phyloP scores from a whole-genome alignment of 2,888 invertebrate species.

The Drosophila prolongata region DNA sequence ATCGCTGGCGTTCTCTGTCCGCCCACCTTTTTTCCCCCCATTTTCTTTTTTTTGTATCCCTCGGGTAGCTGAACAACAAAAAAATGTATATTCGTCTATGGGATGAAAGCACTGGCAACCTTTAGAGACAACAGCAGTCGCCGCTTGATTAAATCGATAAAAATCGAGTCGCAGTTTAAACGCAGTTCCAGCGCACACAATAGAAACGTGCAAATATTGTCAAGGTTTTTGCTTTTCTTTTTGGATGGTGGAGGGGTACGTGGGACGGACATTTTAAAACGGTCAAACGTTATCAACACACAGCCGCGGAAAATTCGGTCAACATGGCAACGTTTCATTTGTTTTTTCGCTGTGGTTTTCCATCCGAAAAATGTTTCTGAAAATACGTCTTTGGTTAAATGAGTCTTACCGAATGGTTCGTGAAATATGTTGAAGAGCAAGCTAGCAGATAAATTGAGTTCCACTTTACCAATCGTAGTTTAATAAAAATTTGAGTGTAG shows the following conservation, averaged over 20 bases:
- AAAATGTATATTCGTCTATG: slow-evolving; percentile 24
- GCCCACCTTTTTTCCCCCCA: not conserved
- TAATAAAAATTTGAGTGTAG: too few species aligned
- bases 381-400: too few species aligned
- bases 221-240: slow-evolving; percentile 6
- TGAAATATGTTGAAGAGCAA: not conserved
- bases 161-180: slow-evolving; percentile 73
- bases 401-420: not conserved
- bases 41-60: slow-evolving; percentile 1
- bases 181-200: slow-evolving; percentile 65
- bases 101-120: slow-evolving; percentile 9
- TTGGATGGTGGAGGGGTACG: not conserved
- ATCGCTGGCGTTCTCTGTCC: slow-evolving; percentile 54
- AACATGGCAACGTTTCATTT: slow-evolving; percentile 51
- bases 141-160: slow-evolving; percentile 79
- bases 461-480: too few species aligned
- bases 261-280: slow-evolving; percentile 41
- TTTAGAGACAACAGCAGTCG: slow-evolving; percentile 34
- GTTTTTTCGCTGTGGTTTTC: not conserved
- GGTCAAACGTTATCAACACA: slow-evolving; percentile 66
- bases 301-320: slow-evolving; percentile 63
- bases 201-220: slow-evolving; percentile 74
- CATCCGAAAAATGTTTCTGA: not conserved
- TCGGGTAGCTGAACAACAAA: slow-evolving; percentile 14
- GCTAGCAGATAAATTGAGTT: too few species aligned